Percentiles rank a stretch among this genome's conserved stretches.
phyloP scores from a whole-genome alignment of 2,113 vertebrate genomes.

The Phyllopteryx taeniolatus region DNA sequence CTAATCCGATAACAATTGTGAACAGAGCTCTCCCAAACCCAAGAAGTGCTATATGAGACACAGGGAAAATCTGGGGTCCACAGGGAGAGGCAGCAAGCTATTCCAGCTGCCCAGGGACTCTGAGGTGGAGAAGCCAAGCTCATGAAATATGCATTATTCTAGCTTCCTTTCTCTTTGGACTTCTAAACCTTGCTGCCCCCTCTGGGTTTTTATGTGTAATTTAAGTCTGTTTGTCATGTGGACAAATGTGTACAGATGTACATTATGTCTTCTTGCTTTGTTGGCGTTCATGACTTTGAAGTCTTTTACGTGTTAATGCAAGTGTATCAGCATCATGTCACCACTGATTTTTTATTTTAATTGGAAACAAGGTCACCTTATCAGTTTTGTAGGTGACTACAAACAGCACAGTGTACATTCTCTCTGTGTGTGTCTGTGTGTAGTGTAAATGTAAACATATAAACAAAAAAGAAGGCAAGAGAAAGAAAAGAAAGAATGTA shows the following conservation, averaged over 20 bases:
- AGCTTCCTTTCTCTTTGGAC: conserved; percentile 35
- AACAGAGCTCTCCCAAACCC: background rate
- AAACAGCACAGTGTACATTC: background rate
- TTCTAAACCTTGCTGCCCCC: conserved; percentile 29
- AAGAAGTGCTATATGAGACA: background rate
- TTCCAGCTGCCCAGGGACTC: conserved; percentile 16
- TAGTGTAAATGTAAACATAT: no score
- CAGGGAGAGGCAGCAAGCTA: conserved; percentile 3
- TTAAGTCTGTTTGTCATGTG: conserved; percentile 16
- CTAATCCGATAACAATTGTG: conserved; percentile 12
- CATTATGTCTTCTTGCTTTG: conserved; percentile 25
- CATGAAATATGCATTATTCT: conserved; percentile 61
- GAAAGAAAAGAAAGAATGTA: no score
- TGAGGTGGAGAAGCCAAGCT: conserved; percentile 33
- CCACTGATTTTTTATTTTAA: conserved; percentile 16
- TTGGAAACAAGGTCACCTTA: conserved; percentile 15
- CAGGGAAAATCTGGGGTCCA: background rate
- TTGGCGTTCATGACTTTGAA: no score
- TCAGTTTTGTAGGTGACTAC: background rate
- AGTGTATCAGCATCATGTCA: background rate
- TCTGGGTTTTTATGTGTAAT: conserved; percentile 29
- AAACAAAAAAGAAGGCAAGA: no score
- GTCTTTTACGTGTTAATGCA: conserved; percentile 25
- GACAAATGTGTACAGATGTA: background rate
- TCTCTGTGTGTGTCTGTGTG: no score